A percentile compares a stretch with the other conserved stretches of the same genome.
Evolutionary conservation across 2,797 vertebrate genomes (phyloP).

Genomic region (Calcarius lapponicus): DNA sequence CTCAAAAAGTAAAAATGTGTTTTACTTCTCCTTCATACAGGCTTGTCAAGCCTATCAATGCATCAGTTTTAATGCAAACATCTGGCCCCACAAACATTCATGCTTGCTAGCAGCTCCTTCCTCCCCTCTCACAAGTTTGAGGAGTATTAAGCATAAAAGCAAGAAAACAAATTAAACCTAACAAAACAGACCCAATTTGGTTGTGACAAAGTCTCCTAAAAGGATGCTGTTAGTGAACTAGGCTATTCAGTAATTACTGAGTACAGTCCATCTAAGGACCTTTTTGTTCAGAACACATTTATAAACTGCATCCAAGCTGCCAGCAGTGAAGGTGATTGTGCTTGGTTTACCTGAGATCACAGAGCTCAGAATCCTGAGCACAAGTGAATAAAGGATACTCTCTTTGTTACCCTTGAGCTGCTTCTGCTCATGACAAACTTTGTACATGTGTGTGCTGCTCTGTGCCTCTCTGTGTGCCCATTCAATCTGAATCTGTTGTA

Average conservation of each 20-base stretch:
- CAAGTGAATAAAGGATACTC: neutral
- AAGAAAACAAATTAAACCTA: neutral
- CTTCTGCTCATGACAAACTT: neutral
- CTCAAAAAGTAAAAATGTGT: neutral
- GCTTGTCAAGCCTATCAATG: neutral
- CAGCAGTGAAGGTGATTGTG: neutral
- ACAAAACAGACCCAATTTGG: neutral
- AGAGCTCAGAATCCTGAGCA: neutral
- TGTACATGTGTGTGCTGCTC: neutral
- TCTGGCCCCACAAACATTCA: neutral
- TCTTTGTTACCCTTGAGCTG: neutral
- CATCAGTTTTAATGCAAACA: neutral
- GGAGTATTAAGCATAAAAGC: neutral
- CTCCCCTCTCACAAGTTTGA: neutral
- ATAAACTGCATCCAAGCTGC: neutral
- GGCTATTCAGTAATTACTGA: neutral
- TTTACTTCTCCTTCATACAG: neutral
- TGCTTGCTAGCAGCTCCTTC: neutral
- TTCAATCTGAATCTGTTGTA: neutral
- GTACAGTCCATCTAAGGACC: neutral
- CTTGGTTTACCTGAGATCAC: neutral
- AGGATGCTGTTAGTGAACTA: neutral
- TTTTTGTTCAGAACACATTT: neutral
- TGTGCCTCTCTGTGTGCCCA: neutral
- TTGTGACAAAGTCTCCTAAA: neutral